Percentiles rank a stretch among this genome's conserved stretches.
These are phyloP conservation scores for Exephanes ischioxanthus DNA, from an alignment of 2,888 invertebrate species.

Conservation along the genomic window DNA sequence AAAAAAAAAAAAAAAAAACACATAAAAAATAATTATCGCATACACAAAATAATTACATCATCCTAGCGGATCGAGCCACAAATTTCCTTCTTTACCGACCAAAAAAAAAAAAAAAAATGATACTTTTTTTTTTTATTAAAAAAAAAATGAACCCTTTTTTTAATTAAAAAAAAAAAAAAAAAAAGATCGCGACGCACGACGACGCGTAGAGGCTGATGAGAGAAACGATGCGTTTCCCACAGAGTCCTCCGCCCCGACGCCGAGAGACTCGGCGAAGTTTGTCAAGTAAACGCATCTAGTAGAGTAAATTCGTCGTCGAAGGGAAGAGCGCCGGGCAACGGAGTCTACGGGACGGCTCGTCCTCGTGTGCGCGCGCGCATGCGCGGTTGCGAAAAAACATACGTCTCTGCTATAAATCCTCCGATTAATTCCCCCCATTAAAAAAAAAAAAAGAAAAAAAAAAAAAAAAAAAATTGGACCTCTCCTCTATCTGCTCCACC, in stretches of 20 bases:
- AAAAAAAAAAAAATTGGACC: background rate
- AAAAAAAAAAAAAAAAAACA: too few species aligned
- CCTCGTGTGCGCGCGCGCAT: background rate
- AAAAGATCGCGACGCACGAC: slow-evolving; percentile 25
- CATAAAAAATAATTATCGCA: background rate
- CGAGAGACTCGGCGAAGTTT: slow-evolving; percentile 56
- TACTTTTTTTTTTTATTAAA: background rate
- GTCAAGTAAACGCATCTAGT: slow-evolving; percentile 25
- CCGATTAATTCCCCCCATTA: slow-evolving; percentile 8
- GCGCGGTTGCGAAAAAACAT: background rate
- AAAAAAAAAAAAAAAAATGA: too few species aligned
- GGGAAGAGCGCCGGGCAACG: slow-evolving; percentile 6
- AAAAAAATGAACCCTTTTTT: background rate
- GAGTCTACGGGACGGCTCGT: slow-evolving; percentile 3
- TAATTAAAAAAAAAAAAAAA: background rate
- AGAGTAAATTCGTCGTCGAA: slow-evolving; percentile 26
- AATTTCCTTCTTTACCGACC: too few species aligned
- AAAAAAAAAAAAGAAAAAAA: too few species aligned
- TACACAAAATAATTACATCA: too few species aligned
- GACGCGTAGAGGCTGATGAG: slow-evolving; percentile 48
- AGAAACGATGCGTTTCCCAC: slow-evolving; percentile 61
- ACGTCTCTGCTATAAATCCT: slow-evolving; percentile 51
- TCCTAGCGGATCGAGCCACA: background rate
- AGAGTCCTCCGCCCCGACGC: slow-evolving; percentile 61
- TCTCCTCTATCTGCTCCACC: slow-evolving; percentile 20